Conservation (phyloP, 2,113 vertebrate species). For the Pterocles burchelli region DNA sequence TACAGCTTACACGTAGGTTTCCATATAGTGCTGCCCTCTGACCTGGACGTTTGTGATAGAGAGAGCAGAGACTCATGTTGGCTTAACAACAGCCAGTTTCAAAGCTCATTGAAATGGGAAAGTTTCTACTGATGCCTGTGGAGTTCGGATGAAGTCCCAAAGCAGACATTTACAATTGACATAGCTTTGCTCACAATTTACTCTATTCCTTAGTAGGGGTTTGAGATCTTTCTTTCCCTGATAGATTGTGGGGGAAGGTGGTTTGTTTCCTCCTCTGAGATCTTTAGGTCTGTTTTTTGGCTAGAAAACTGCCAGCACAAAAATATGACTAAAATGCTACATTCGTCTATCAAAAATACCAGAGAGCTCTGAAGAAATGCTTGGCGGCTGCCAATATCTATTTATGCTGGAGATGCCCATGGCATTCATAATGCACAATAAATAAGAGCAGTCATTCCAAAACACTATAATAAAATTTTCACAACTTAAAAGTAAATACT, state of each 20-base stretch:
- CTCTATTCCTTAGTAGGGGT: neutral
- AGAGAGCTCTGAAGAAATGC: conserved; percentile 35
- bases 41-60: conserved; percentile 4
- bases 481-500: conserved; percentile 65
- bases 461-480: conserved; percentile 53
- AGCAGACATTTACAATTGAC: conserved; percentile 21
- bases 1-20: neutral
- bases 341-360: conserved; percentile 21
- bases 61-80: fast-evolving
- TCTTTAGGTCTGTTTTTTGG: conserved; percentile 24
- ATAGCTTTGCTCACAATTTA: conserved; percentile 39
- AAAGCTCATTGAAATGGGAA: conserved; percentile 30
- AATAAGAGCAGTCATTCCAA: conserved; percentile 40
- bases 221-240: neutral
- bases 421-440: conserved; percentile 47
- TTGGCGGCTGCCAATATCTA: conserved; percentile 28
- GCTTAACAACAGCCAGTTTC: neutral
- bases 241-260: neutral
- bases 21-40: conserved; percentile 31
- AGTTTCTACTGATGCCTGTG: neutral
- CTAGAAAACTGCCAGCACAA: conserved; percentile 31
- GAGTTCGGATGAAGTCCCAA: neutral
- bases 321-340: conserved; percentile 40
- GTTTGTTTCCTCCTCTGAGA: conserved; percentile 17
- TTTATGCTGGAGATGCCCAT: conserved; percentile 5